Evolutionary conservation across 2,888 invertebrate species (phyloP).

Genomic region (Crepidodera aurea): DNA sequence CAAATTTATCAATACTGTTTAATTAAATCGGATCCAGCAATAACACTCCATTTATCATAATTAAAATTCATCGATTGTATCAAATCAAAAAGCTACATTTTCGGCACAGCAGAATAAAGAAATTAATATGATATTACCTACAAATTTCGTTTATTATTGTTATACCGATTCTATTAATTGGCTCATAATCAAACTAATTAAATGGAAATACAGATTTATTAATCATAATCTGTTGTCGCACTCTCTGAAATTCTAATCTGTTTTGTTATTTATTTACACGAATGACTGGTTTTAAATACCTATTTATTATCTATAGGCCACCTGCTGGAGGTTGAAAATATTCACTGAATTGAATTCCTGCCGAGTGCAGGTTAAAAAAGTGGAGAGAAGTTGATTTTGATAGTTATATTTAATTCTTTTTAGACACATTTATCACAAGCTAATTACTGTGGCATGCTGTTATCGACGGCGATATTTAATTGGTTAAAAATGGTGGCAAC

Average conservation of each 20-base stretch:
- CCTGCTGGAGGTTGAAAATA: too few relatives aligned
- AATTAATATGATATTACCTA: conserved; percentile 3
- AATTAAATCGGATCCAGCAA: too few relatives aligned
- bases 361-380: too few relatives aligned
- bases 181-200: conserved; percentile 12
- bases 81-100: not conserved
- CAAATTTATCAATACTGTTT: too few relatives aligned
- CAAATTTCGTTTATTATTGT: conserved; percentile 1
- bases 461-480: too few relatives aligned
- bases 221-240: conserved; percentile 13
- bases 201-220: conserved; percentile 16
- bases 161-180: conserved; percentile 3
- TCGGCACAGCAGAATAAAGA: not conserved
- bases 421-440: too few relatives aligned
- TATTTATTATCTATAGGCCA: conserved; percentile 9
- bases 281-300: conserved; percentile 7
- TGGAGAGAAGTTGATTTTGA: too few relatives aligned
- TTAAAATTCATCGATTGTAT: not conserved
- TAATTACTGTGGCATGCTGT: too few relatives aligned
- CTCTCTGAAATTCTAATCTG: conserved; percentile 14
- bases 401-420: too few relatives aligned
- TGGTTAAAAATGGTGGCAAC: too few relatives aligned
- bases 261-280: conserved; percentile 14
- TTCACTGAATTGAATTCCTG: too few relatives aligned
- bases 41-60: not conserved